Percentiles rank a stretch among this genome's conserved stretches.
These are phyloP conservation scores for Laticauda colubrina DNA, from an alignment of 2,113 vertebrate species.

Conservation along the genomic window DNA sequence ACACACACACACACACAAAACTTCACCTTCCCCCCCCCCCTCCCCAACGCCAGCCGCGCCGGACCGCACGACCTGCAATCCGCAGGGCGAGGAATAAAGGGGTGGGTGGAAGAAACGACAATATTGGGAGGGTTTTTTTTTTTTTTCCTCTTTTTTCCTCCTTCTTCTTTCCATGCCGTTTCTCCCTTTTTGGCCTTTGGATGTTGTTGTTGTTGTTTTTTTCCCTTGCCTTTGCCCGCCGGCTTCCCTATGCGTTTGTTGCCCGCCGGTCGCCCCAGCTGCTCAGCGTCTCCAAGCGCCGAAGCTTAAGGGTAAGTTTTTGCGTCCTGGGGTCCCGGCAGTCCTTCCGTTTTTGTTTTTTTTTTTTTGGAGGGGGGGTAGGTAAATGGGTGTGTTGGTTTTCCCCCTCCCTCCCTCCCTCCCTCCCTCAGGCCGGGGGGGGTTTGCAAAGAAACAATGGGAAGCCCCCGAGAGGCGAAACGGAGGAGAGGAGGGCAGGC, in stretches of 20 bases:
- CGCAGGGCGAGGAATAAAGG: neutral
- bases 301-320: constrained; percentile 85
- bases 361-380: no score
- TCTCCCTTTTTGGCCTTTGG: neutral
- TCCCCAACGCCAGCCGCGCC: neutral
- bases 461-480: constrained; percentile 14
- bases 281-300: constrained; percentile 10
- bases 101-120: neutral
- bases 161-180: neutral
- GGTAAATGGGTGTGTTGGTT: neutral
- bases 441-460: constrained; percentile 76
- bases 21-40: neutral
- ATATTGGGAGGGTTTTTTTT: no score
- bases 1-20: neutral
- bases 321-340: constrained; percentile 44
- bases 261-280: no score
- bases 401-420: neutral
- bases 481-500: constrained; percentile 32
- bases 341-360: no score
- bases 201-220: neutral
- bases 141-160: no score
- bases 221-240: neutral
- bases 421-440: constrained; percentile 3
- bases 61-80: constrained; percentile 52
- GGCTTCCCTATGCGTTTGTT: neutral